Percentiles rank a stretch among this genome's conserved stretches.
Evolutionary conservation across 2,888 invertebrate species (phyloP).

Genomic region (Aphodius sticticus): DNA sequence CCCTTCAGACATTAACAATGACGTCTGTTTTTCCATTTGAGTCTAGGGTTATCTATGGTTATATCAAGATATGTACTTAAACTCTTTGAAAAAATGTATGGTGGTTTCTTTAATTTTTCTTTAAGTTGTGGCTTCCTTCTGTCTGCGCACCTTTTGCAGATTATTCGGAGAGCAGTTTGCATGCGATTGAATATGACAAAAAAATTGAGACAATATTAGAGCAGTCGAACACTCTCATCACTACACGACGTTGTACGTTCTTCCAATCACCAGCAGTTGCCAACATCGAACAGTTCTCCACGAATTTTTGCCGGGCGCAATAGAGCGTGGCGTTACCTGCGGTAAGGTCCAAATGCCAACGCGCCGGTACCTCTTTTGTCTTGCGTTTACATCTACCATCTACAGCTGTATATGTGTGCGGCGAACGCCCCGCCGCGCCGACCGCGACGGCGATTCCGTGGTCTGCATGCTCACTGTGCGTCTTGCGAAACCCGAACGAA

Average conservation of each 20-base stretch:
- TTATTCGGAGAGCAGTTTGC: background rate
- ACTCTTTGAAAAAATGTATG: too few relatives aligned
- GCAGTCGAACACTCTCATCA: background rate
- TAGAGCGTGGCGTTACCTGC: background rate
- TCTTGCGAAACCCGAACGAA: constrained; percentile 17
- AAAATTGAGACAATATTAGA: background rate
- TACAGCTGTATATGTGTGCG: background rate
- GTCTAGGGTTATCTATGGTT: too few relatives aligned
- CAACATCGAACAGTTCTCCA: background rate
- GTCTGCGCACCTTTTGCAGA: too few relatives aligned
- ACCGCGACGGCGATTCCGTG: constrained; percentile 11
- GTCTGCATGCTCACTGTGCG: constrained; percentile 12
- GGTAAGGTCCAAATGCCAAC: background rate
- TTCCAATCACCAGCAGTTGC: background rate
- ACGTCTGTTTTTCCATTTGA: too few relatives aligned
- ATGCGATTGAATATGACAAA: background rate
- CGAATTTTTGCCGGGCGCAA: background rate
- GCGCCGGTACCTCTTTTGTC: background rate
- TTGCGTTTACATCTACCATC: background rate
- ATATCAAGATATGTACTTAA: too few relatives aligned
- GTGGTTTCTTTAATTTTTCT: too few relatives aligned
- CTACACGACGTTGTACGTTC: background rate
- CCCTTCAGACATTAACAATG: too few relatives aligned
- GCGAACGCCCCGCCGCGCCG: too few relatives aligned
- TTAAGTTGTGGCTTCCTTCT: too few relatives aligned